Evolutionary conservation across 2,113 vertebrate species (phyloP).

Genomic region (Paedocypris sp.): DNA sequence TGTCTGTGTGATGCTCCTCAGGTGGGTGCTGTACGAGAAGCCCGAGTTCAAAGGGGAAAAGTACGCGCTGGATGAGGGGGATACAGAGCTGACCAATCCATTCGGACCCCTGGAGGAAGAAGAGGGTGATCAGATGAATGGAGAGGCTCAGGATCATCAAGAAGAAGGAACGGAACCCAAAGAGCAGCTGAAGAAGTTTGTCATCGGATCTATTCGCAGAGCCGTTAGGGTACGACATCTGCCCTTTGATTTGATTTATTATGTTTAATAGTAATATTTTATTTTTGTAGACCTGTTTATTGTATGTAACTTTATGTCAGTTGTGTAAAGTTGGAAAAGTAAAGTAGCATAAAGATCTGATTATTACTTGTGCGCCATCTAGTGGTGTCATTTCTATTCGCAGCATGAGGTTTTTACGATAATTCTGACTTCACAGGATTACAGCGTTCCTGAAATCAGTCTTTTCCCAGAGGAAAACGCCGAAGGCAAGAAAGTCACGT

Average conservation of each 20-base stretch:
- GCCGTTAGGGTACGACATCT: conserved; percentile 69
- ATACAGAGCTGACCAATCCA: conserved; percentile 67
- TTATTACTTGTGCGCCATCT: conserved; percentile 34
- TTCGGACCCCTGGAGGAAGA: conserved; percentile 47
- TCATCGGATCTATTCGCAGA: conserved; percentile 77
- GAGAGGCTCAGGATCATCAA: conserved; percentile 1
- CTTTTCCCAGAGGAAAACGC: conserved; percentile 78
- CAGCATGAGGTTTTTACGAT: not conserved
- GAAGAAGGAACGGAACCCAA: not conserved
- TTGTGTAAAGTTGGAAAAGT: no score
- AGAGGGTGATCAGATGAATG: conserved; percentile 19
- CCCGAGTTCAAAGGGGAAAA: conserved; percentile 78
- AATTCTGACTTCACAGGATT: conserved; percentile 61
- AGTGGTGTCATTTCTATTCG: no score
- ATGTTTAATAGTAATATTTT: no score
- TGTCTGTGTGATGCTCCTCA: conserved; percentile 43
- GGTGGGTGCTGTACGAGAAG: conserved; percentile 89
- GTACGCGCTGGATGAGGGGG: conserved; percentile 77
- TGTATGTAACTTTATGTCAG: no score
- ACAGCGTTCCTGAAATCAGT: conserved; percentile 73
- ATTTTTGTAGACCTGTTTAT: no score
- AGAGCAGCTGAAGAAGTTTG: conserved; percentile 30
- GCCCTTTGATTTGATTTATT: no score
- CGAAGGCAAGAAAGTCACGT: conserved; percentile 66
- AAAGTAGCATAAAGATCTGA: no score